Base-by-base conservation (phyloP, 2,888 invertebrate genomes). In the Synanthedon tipuliformis region DNA sequence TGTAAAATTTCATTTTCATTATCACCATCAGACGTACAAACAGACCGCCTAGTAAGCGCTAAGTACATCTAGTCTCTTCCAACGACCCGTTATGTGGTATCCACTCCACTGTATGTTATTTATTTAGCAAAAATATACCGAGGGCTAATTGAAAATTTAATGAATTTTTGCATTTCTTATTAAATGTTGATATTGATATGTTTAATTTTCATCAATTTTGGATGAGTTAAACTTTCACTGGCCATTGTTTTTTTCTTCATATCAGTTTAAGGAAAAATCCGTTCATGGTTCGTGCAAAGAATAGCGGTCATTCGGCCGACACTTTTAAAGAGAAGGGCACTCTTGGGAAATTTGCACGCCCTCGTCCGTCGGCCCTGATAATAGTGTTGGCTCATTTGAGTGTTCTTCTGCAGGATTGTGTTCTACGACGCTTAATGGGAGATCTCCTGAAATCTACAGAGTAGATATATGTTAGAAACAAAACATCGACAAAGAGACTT, bases 351-450 rank as follows among this genome's bases (percentile, higher is more conserved):
- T 85, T 81, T 82, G 74, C 73, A 51, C 52, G 52, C 70, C 74
- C 71, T 79, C 56, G 12, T 40, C 54, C 54, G 52, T 11, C 51
- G 34, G 51, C 13, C 68, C 72, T 76, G 76, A 75, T 85, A 83
- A 85, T 84, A 81, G 82, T 85, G 86, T 85, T 85, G 84, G 81
- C 75, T 81, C 83, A 79, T 85, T 83, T 81, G 73, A 86, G 86
- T 79, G 81, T 75, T 71, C 78, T 81, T 69, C 71, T 68, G 58
- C 62, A 61, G 73, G 75, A 75, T 81, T 81, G 76, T 78, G 73
- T 78, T 71, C 69, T 70, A 66, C 61, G 56, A 56, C 59, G 64
- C 60, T 66, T 75, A 74, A 77, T 79, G 70, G 73, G 59, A 7
- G 11, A 13, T 45, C 13, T 13, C 13, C 45, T 45, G 12, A 5